phyloP scores from a whole-genome alignment of 1,140 invertebrate species.

The Brachionus angularis region DNA sequence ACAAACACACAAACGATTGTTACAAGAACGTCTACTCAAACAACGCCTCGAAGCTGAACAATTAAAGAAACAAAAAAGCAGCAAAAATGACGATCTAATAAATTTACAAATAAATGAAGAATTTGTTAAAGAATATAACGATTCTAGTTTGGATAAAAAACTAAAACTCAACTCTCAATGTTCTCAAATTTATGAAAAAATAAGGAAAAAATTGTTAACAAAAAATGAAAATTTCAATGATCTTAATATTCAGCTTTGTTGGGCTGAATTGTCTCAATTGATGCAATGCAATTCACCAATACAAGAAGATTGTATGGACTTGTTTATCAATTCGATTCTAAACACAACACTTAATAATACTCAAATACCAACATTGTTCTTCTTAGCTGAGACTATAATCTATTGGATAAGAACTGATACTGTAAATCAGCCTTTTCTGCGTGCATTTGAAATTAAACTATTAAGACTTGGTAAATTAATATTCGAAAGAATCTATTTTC shows the following conservation, averaged over 20 bases:
- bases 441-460: conserved; percentile 57
- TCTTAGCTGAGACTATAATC: conserved; percentile 56
- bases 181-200: conserved; percentile 53
- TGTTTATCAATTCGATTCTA: conserved; percentile 48
- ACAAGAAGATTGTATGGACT: conserved; percentile 51
- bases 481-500: conserved; percentile 36
- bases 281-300: conserved; percentile 56
- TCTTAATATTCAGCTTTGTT: conserved; percentile 55
- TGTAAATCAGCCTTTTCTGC: conserved; percentile 53
- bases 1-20: conserved; percentile 53
- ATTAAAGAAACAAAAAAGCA: neutral
- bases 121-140: conserved; percentile 55
- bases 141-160: conserved; percentile 48
- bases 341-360: conserved; percentile 52
- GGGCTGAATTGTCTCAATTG: conserved; percentile 56
- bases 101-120: conserved; percentile 56
- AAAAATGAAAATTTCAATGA: conserved; percentile 44
- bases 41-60: conserved; percentile 47
- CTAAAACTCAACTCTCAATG: conserved; percentile 53
- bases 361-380: conserved; percentile 57
- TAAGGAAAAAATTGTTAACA: conserved; percentile 49
- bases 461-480: conserved; percentile 49
- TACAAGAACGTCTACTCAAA: conserved; percentile 55
- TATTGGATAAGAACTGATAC: conserved; percentile 58
- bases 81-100: conserved; percentile 47